Base-by-base conservation (phyloP, 2,888 invertebrate species). In the Hirtodrosophila cameraria region DNA sequence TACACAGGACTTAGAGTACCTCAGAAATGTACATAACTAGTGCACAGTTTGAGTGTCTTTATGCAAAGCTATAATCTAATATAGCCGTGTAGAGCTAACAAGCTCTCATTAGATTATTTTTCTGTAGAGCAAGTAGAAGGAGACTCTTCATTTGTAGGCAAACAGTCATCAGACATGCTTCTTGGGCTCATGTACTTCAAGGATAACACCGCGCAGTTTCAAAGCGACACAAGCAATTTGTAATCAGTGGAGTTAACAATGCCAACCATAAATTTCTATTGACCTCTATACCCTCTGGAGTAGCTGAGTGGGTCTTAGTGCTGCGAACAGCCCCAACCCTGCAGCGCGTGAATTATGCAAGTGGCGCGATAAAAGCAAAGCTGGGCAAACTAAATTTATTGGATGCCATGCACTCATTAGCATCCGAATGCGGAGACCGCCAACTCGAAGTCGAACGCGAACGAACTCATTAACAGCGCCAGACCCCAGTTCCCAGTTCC, bases 371-470 rank as follows among this genome's bases (percentile, higher is more conserved):
- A 83, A 83, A 87, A 87, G 74, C 86, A 79, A 75, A 87, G 86
- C 81, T 82, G 49, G 43, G 79, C 75, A 43, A 80, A 87, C 84
- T 76, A 79, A 87, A 87, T 83, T 83, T 83, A 83, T 83, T 86
- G 84, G 81, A 79, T 87, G 80, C 77, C 81, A 86, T 86, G 80
- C 86, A 83, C 81, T 87, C 88, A 84, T 84, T 84, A 87, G 84
- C 86, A 87, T 84, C 71, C 68, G 76, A 87, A 84, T 86, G 84
- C 71, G 63, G 53, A 61, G 66, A 72, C 59, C 65, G 70, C 60
- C 54, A 77, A 75, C 53, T 57, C 54, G 53, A 72, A 71, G 83
- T 62, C 55, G 45, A 57, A 69, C 55, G 60, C 38, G 59, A 79
- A 83, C 78, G 77, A 77, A 83, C 86, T 86, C 87, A 84, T 84